Base-by-base conservation (phyloP, 2,888 invertebrate species). In the Drosophila fungiperda region DNA sequence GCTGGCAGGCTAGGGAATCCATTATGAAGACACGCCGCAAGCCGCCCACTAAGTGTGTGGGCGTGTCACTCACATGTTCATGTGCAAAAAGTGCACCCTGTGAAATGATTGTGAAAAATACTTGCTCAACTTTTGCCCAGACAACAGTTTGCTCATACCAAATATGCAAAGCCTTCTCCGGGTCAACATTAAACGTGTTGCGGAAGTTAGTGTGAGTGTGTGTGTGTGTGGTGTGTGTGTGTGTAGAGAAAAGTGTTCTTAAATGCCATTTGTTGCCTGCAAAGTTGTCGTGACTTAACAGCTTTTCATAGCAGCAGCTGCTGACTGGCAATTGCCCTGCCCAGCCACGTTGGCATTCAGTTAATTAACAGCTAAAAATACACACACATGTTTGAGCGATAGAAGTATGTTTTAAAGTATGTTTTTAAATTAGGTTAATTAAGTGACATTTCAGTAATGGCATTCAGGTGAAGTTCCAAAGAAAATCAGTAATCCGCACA, bases 11-110 rank as follows among this genome's bases (percentile, higher is more conserved):
- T 52, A 62, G 38, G 68, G 78, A 68, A 85, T 77, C 85, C 90
- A 85, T 85, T 85, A 85, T 86, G 87, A 90, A 86, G 81, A 88
- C 88, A 85, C 67, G 60, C 82, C 81, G 74, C 81, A 79, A 57
- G 17, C 82, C 68, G 70, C 85, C 87, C 87, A 85, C 89, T 83
- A 85, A 85, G 87, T 86, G 83, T 83, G 87, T 80, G 78, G 90
- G 89, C 73, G 90, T 88, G 87, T 74, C 88, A 59, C 65, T 61
- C 73, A 42, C 52, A 60, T 53, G 45, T 1, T 60, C 61, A 63
- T 50, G 62, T 63, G 68, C 58, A 70, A 73, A 69, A 81, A 78
- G 64, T 78, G 72, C 82, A 81, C 87, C 53, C 65, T 69, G 66
- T 55, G 45, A 73, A 87, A 72, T 71, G 86, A 87, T 85, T 80